Evolutionary conservation across 2,797 vertebrate species (phyloP).

Genomic region (Lacerta bilineata): DNA sequence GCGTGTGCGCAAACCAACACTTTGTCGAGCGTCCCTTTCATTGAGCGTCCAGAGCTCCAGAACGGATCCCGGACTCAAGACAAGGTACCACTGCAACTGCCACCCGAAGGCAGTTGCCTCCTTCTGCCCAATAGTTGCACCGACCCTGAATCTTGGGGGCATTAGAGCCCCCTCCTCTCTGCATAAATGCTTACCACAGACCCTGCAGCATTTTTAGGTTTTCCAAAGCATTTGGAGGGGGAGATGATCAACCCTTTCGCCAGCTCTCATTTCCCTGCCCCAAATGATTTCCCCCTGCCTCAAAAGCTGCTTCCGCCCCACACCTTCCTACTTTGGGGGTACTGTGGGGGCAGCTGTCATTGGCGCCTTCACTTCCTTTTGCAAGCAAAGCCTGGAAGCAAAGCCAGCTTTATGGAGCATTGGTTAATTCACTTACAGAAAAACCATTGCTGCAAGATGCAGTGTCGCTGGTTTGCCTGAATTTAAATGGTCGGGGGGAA

Average conservation of each 20-base stretch:
- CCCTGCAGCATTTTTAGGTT: not conserved
- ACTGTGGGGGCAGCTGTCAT: not conserved
- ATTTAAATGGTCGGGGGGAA: no score
- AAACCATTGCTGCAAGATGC: not conserved
- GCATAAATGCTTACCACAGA: not conserved
- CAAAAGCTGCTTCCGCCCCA: not conserved
- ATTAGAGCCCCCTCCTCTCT: not conserved
- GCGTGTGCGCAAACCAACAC: accelerated
- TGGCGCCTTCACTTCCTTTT: not conserved
- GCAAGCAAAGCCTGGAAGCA: not conserved
- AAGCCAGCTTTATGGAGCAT: not conserved
- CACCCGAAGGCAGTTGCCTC: no score
- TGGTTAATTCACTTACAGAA: not conserved
- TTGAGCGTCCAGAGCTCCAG: accelerated
- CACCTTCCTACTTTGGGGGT: not conserved
- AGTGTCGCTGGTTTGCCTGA: no score
- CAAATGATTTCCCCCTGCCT: not conserved
- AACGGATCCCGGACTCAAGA: no score
- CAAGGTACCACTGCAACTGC: no score
- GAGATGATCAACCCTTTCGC: not conserved
- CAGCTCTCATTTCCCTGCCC: no score
- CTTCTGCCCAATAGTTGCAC: no score
- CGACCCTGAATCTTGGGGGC: not conserved
- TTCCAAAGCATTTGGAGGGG: not conserved
- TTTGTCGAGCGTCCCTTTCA: no score